Base-by-base conservation (phyloP, 92 coral and sea anemone species). In the Porites rus region DNA sequence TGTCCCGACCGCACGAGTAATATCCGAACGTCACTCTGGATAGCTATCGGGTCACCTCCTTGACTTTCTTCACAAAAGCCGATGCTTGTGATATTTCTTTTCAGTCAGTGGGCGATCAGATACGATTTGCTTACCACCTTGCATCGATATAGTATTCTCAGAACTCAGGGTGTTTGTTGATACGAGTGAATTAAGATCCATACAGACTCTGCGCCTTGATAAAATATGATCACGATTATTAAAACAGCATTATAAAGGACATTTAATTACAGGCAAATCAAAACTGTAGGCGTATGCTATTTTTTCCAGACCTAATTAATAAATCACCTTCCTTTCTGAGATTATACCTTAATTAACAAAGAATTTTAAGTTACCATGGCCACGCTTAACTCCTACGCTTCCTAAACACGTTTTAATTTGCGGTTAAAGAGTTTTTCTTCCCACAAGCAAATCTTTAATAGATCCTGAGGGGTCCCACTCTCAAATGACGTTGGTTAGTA, bases 101-200 rank as follows among this genome's bases (percentile, higher is more conserved):
- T 38, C 8, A 28, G 18, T 78, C 5, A 13, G 82, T 38, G 70
- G 59, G 43, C 18, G 61, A 65, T 19, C 60, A 12, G 50, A 22
- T 21, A 50, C 66, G 20, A 12, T 72, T 17, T 64, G 18, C 20
- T 20, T 11, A 7, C 64, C 53, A 60, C 12, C 52, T 74, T 74
- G 20, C 8, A 52, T 74, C 43, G 63, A 43, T 11, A 52, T 21
- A 8, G 3, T 10, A 10, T 60, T 43, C 52, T 52, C 63, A 19
- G 78, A 52, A 51, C 60, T 74, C 63, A 63, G 78, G 65, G 78
- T 17, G 21, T 74, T 74, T 74, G 43, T 53, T 74, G 61, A 74
- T 21, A 2, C 19, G 64, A 8, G 25, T 17, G 18, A 52, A n/a
- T 19, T 19, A 31, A 73, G 46, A 2, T 38, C 2, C 46, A 38